Conservation (phyloP, 2,797 vertebrate genomes). For the Varecia variegata region DNA sequence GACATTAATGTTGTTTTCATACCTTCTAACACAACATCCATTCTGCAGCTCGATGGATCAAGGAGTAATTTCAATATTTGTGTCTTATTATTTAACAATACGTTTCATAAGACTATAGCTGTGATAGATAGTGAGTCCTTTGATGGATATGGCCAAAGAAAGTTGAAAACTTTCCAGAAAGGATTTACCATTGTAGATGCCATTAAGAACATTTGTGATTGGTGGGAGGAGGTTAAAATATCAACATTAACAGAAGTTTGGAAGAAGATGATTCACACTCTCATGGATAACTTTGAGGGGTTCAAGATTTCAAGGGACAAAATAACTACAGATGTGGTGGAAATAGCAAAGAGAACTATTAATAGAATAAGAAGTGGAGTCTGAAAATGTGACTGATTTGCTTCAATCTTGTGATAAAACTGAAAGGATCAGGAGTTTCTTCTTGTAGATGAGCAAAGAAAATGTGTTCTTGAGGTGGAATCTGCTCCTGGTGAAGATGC, state of each 20-base stretch:
- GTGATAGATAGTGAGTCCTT: background rate
- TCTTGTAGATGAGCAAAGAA: background rate
- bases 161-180: background rate
- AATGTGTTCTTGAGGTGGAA: background rate
- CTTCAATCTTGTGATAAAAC: background rate
- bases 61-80: background rate
- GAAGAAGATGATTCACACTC: background rate
- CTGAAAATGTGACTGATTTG: background rate
- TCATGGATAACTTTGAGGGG: background rate
- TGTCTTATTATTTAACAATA: background rate
- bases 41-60: background rate
- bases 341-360: background rate
- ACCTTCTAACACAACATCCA: background rate
- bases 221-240: background rate
- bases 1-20: background rate
- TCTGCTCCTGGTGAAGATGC: background rate
- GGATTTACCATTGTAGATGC: background rate
- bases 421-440: background rate
- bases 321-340: background rate
- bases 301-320: background rate
- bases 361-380: background rate
- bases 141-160: background rate
- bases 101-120: background rate
- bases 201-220: background rate
- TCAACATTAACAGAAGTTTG: background rate